These are phyloP conservation scores for Urocyon cinereoargenteus DNA, from an alignment of 2,797 vertebrate genomes.

Conservation along the genomic window DNA sequence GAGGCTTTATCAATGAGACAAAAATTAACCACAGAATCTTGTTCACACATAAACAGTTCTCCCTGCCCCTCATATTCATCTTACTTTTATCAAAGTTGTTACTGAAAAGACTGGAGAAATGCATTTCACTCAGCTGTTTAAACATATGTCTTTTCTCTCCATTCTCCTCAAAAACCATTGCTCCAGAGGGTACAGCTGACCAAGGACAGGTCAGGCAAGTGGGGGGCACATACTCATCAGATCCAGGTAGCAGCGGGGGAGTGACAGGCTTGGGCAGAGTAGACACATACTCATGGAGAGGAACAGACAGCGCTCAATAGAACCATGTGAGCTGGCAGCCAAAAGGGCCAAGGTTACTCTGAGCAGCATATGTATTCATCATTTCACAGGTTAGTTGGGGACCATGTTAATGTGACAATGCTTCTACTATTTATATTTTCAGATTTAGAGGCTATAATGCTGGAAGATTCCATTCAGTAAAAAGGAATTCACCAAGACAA, in stretches of 20 bases:
- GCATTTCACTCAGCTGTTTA: not conserved
- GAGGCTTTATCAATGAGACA: conserved; percentile 48
- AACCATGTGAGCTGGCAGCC: not conserved
- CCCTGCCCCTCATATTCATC: not conserved
- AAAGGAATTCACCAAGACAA: not conserved
- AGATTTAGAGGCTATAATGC: not conserved
- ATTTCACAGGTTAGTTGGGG: not conserved
- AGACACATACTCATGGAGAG: not conserved
- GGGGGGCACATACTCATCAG: not conserved
- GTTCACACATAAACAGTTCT: conserved; percentile 13
- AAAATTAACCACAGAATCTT: conserved; percentile 53
- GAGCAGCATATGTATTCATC: not conserved
- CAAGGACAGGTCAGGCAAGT: not conserved
- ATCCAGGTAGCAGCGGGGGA: not conserved
- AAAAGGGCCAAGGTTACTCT: not conserved
- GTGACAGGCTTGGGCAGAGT: not conserved
- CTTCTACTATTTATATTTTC: not conserved
- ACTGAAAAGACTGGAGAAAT: conserved; percentile 54
- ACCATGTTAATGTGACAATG: not conserved
- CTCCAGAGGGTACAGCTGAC: not conserved
- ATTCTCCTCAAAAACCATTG: not conserved
- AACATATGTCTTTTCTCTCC: not conserved
- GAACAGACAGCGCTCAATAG: not conserved
- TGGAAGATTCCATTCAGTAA: not conserved
- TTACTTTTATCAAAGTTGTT: conserved; percentile 65